Conservation (phyloP, 2,888 invertebrate genomes). For the Leptinotarsa haldemani region DNA sequence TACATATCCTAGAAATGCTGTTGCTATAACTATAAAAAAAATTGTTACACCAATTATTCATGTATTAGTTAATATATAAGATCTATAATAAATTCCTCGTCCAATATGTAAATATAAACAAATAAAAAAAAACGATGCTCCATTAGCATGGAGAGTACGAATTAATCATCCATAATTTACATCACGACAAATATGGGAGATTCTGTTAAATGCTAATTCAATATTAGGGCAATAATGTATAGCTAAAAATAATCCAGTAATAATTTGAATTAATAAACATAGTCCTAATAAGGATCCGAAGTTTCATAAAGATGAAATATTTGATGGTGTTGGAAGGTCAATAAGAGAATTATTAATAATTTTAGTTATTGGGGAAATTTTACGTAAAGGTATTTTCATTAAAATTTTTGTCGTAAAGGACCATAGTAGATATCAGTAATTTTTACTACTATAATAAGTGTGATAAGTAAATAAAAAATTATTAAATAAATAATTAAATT, state of each 20-base stretch:
- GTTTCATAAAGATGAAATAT: slow-evolving; percentile 76
- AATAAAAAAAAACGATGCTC: slow-evolving; percentile 80
- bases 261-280: slow-evolving; percentile 75
- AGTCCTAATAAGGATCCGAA: slow-evolving; percentile 75
- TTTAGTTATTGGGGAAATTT: slow-evolving; percentile 68
- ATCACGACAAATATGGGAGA: slow-evolving; percentile 78
- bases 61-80: slow-evolving; percentile 67
- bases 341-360: slow-evolving; percentile 72
- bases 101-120: slow-evolving; percentile 77
- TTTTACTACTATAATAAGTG: slow-evolving; percentile 71
- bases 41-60: slow-evolving; percentile 77
- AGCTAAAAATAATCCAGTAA: slow-evolving; percentile 76
- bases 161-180: slow-evolving; percentile 77
- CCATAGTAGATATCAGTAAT: slow-evolving; percentile 71
- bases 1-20: slow-evolving; percentile 83
- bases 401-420: slow-evolving; percentile 67
- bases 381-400: slow-evolving; percentile 69
- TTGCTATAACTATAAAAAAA: slow-evolving; percentile 76
- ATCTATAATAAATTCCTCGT: slow-evolving; percentile 72
- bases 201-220: slow-evolving; percentile 74
- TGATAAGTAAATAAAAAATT: slow-evolving; percentile 73
- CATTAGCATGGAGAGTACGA: slow-evolving; percentile 76
- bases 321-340: slow-evolving; percentile 72
- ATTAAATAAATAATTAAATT: slow-evolving; percentile 68
- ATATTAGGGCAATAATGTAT: slow-evolving; percentile 77